These are phyloP conservation scores for Lysiphlebus fabarum DNA, from an alignment of 1,140 invertebrate species.

Conservation along the genomic window DNA sequence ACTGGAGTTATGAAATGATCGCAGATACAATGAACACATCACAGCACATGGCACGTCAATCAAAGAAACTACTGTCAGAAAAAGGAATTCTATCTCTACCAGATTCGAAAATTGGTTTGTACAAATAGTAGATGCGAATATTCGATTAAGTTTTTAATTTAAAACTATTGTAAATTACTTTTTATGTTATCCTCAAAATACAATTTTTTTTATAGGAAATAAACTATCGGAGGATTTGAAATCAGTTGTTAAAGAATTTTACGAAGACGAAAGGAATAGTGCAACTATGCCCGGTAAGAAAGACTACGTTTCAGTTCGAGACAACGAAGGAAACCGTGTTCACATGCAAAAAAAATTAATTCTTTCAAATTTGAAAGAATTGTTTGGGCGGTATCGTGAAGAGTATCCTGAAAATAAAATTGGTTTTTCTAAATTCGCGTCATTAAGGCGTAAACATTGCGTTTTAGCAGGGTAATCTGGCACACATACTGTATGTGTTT, in stretches of 20 bases:
- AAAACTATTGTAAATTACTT: too few relatives aligned
- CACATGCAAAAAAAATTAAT: constrained; percentile 21
- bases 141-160: too few relatives aligned
- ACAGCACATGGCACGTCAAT: constrained; percentile 18
- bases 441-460: constrained; percentile 27
- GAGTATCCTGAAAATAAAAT: constrained; percentile 19
- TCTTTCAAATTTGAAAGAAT: constrained; percentile 22
- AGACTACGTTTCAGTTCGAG: constrained; percentile 20
- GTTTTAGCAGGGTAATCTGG: constrained; percentile 27
- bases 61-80: constrained; percentile 17
- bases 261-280: constrained; percentile 20
- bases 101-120: constrained; percentile 18
- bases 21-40: constrained; percentile 18
- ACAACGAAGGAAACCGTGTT: constrained; percentile 20
- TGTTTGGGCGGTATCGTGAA: constrained; percentile 14
- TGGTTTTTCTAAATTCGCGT: constrained; percentile 31
- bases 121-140: too few relatives aligned
- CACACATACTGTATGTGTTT: constrained; percentile 33
- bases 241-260: constrained; percentile 11
- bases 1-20: constrained; percentile 18
- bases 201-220: too few relatives aligned
- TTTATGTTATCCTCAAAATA: too few relatives aligned
- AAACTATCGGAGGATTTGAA: constrained; percentile 10
- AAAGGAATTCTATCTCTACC: constrained; percentile 22
- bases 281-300: constrained; percentile 21